A percentile compares a stretch with the other conserved stretches of the same genome.
phyloP scores from a whole-genome alignment of 1,140 invertebrate genomes.

The Drosophila pseudoananassae region DNA sequence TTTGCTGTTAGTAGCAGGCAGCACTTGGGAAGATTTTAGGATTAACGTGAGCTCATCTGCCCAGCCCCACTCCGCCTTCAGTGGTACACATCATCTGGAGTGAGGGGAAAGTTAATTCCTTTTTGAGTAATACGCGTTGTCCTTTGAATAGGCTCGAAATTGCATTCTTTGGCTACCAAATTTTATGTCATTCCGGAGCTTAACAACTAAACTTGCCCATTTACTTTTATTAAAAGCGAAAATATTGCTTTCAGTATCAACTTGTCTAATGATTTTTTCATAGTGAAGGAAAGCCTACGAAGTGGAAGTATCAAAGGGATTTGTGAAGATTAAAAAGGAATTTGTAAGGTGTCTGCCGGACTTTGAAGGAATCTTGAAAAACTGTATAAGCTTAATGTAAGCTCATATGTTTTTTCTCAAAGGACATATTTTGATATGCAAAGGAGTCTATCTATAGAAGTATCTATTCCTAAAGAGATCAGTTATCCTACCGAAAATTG shows the following conservation, averaged over 20 bases:
- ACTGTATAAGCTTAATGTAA: no score
- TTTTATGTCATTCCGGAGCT: slow-evolving; percentile 55
- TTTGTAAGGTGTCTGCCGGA: not conserved
- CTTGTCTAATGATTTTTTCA: slow-evolving; percentile 17
- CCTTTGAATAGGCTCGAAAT: slow-evolving; percentile 67
- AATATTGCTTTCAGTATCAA: slow-evolving; percentile 33
- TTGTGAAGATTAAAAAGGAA: slow-evolving; percentile 4
- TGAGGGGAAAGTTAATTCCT: slow-evolving; percentile 70
- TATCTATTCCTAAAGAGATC: not conserved
- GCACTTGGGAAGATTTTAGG: slow-evolving; percentile 80
- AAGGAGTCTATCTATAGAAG: no score
- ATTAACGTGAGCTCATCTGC: slow-evolving; percentile 69
- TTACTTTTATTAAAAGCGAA: slow-evolving; percentile 66
- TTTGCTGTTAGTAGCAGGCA: slow-evolving; percentile 25
- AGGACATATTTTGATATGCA: no score
- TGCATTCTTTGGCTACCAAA: slow-evolving; percentile 65
- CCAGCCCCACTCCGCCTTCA: slow-evolving; percentile 15
- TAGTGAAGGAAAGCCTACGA: not conserved
- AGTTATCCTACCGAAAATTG: not conserved
- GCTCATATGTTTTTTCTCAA: no score
- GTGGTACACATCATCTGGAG: slow-evolving; percentile 48
- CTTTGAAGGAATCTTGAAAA: not conserved
- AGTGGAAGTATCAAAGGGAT: not conserved
- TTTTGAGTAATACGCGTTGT: slow-evolving; percentile 77
- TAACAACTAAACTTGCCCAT: slow-evolving; percentile 31